Evolutionary conservation across 2,888 invertebrate species (phyloP).

Genomic region (Fragum fragum): DNA sequence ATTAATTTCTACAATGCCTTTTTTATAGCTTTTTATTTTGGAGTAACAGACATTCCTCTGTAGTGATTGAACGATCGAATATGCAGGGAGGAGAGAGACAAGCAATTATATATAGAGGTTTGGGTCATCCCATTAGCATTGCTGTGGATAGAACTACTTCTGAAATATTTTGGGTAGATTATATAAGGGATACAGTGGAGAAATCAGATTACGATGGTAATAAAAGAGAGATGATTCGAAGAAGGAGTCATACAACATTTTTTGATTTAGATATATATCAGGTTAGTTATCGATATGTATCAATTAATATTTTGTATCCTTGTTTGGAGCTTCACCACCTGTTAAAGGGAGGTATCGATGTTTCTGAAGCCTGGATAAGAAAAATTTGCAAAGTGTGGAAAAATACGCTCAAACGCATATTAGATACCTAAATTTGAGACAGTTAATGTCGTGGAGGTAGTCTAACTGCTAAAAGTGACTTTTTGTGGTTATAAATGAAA

Average conservation of each 20-base stretch:
- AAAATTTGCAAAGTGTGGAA: too few species aligned
- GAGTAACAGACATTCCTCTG: slow-evolving; percentile 3
- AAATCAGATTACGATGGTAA: slow-evolving; percentile 5
- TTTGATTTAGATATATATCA: slow-evolving; percentile 10
- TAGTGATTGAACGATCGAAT: slow-evolving; percentile 15
- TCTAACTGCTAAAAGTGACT: too few species aligned
- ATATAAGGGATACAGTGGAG: slow-evolving; percentile 23
- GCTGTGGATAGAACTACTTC: background rate
- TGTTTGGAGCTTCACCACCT: too few species aligned
- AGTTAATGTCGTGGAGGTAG: too few species aligned
- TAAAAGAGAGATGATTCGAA: background rate
- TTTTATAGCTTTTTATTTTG: slow-evolving; percentile 30
- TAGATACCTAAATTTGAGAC: too few species aligned
- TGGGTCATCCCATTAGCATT: slow-evolving; percentile 4
- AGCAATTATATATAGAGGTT: background rate
- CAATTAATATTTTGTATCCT: too few species aligned
- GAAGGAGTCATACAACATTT: background rate
- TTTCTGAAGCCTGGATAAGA: too few species aligned
- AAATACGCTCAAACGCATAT: too few species aligned
- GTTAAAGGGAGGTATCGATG: too few species aligned
- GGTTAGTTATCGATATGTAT: too few species aligned
- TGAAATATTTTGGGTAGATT: slow-evolving; percentile 32
- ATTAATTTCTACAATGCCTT: background rate
- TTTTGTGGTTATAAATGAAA: too few species aligned
- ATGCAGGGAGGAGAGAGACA: slow-evolving; percentile 9